Percentiles rank a stretch among this genome's conserved stretches.
Conservation (phyloP, 2,797 vertebrate genomes). For the Hapalemur alaotrensis region DNA sequence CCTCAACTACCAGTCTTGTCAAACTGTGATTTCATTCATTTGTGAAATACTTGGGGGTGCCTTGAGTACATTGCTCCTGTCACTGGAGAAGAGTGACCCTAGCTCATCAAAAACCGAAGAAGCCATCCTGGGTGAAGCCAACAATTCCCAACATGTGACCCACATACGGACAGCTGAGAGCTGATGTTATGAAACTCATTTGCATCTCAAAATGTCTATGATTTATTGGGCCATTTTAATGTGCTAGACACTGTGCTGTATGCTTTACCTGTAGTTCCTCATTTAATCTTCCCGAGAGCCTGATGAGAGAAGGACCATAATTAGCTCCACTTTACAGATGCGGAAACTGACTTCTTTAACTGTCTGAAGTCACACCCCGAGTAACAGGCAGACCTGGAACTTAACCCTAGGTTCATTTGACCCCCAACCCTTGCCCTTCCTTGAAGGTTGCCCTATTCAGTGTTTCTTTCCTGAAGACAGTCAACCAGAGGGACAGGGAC, state of each 20-base stretch:
- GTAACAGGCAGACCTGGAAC: neutral
- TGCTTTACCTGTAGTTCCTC: neutral
- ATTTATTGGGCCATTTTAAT: neutral
- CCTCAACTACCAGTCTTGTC: neutral
- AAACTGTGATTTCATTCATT: neutral
- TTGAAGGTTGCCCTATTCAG: neutral
- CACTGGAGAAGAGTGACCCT: fast-evolving
- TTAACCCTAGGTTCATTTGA: neutral
- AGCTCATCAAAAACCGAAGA: neutral
- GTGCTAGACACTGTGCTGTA: neutral
- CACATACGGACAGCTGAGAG: neutral
- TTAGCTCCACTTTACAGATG: neutral
- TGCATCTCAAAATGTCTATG: neutral
- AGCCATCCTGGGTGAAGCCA: neutral
- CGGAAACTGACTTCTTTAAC: neutral
- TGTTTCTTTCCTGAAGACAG: neutral
- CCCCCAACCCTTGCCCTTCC: neutral
- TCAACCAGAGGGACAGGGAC: fast-evolving
- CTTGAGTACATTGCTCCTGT: neutral
- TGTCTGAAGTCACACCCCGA: neutral
- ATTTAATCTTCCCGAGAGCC: neutral
- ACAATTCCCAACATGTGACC: neutral
- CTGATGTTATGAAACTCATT: fast-evolving
- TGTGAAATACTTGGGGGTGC: neutral
- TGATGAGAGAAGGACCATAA: fast-evolving